Conservation (phyloP, 2,113 vertebrate species). For the Melanotaenia duboulayi region DNA sequence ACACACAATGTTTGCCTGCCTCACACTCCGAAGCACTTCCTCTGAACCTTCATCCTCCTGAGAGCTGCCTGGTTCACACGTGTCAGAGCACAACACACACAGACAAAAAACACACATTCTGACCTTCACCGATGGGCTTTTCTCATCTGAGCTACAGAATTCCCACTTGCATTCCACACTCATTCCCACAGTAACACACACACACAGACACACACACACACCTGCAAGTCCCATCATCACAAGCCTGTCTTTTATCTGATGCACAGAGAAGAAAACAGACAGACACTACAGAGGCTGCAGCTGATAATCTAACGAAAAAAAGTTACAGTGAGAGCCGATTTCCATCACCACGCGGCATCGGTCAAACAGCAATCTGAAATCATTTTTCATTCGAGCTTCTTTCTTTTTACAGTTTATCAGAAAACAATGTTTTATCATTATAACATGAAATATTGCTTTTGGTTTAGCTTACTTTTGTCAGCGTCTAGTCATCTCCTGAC, state of each 20-base stretch:
- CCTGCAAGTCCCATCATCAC: conserved; percentile 39
- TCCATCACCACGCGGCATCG: too few species aligned
- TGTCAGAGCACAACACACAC: conserved; percentile 14
- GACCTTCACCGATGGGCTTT: conserved; percentile 31
- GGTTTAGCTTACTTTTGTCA: too few species aligned
- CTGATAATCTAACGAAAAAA: neutral
- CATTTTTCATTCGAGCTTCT: neutral
- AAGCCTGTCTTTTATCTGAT: neutral
- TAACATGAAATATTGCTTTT: too few species aligned
- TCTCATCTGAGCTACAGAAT: conserved; percentile 51
- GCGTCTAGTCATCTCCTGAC: too few species aligned
- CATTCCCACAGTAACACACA: conserved; percentile 18
- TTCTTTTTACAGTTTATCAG: neutral
- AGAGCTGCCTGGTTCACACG: neutral
- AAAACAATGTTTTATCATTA: too few species aligned
- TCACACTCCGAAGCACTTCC: conserved; percentile 14
- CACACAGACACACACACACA: conserved; percentile 28
- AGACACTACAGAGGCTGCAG: neutral
- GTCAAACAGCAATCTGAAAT: too few species aligned
- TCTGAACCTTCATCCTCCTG: conserved; percentile 1
- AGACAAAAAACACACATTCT: conserved; percentile 6
- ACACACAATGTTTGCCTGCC: neutral
- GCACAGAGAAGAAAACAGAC: neutral
- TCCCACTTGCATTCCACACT: conserved; percentile 41
- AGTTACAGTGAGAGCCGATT: neutral